Percentiles rank a stretch among this genome's conserved stretches.
Conservation (phyloP, 2,797 vertebrate genomes). For the Enteromius unitaeniatus region DNA sequence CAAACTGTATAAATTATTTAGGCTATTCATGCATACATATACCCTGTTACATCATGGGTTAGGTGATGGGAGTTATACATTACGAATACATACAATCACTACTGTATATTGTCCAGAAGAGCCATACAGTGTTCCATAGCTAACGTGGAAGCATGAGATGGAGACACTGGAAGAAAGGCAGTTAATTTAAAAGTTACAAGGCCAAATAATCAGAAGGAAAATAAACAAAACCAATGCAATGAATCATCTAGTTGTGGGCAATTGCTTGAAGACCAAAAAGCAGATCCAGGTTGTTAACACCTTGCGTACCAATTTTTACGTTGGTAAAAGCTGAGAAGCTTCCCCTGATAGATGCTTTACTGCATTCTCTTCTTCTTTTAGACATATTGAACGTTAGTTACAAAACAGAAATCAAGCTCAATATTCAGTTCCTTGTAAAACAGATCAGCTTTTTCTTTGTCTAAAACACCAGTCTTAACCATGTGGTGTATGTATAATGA, state of each 20-base stretch:
- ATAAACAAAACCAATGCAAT: constrained; percentile 24
- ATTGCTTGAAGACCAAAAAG: background rate
- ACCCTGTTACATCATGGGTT: constrained; percentile 62
- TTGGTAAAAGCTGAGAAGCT: background rate
- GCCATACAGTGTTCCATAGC: constrained; percentile 53
- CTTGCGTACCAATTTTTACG: background rate
- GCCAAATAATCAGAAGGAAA: constrained; percentile 31
- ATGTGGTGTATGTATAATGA: background rate
- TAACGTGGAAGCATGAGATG: constrained; percentile 50
- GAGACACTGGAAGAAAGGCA: constrained; percentile 51
- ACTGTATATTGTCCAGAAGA: constrained; percentile 50
- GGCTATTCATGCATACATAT: constrained; percentile 63
- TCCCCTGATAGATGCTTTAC: background rate
- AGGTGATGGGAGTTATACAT: constrained; percentile 51
- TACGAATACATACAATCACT: constrained; percentile 58
- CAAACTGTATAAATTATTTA: constrained; percentile 58
- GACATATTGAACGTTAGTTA: background rate
- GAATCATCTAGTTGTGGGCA: constrained; percentile 1
- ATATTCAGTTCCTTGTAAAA: constrained; percentile 22
- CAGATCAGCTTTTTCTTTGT: background rate
- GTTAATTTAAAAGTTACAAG: constrained; percentile 44
- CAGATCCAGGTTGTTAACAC: background rate
- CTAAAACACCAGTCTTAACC: constrained; percentile 10
- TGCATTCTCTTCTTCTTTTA: background rate
- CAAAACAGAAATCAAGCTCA: constrained; percentile 16